A percentile compares a stretch with the other conserved stretches of the same genome.
Conservation (phyloP, 2,888 invertebrate species). For the Caenorhabditis imperialis region DNA sequence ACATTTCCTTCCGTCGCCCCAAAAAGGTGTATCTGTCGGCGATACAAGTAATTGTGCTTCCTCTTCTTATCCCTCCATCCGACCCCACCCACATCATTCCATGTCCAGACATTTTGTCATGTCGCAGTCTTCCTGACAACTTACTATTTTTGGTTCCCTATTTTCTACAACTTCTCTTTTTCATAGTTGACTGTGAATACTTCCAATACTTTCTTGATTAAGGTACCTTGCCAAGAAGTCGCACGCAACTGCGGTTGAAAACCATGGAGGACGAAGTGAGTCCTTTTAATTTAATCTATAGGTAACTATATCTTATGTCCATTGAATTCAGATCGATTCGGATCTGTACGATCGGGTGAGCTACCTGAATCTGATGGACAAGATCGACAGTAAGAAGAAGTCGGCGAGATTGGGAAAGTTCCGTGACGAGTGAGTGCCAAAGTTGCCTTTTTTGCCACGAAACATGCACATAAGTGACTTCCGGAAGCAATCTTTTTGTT, state of each 20-base stretch:
- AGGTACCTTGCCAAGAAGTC: slow-evolving; percentile 27
- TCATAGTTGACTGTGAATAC: not conserved
- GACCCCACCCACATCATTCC: slow-evolving; percentile 36
- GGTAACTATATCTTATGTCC: not conserved
- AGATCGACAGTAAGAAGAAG: slow-evolving; percentile 53
- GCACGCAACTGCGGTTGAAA: slow-evolving; percentile 24
- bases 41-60: slow-evolving; percentile 59
- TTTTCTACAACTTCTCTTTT: not conserved
- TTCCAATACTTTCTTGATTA: slow-evolving; percentile 1
- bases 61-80: slow-evolving; percentile 39
- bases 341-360: slow-evolving; percentile 72
- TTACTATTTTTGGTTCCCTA: slow-evolving; percentile 18
- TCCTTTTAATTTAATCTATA: too few species aligned
- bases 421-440: slow-evolving; percentile 59
- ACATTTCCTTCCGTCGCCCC: slow-evolving; percentile 55
- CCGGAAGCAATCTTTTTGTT: slow-evolving; percentile 53
- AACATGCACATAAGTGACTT: slow-evolving; percentile 51
- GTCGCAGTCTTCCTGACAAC: slow-evolving; percentile 42
- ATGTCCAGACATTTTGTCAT: slow-evolving; percentile 35
- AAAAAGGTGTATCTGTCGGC: slow-evolving; percentile 43
- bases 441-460: slow-evolving; percentile 2
- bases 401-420: slow-evolving; percentile 39
- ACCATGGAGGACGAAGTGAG: slow-evolving; percentile 55
- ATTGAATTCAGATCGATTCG: slow-evolving; percentile 67
- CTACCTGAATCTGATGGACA: slow-evolving; percentile 67